phyloP scores from a whole-genome alignment of 2,797 vertebrate species.

The Pygocentrus nattereri region DNA sequence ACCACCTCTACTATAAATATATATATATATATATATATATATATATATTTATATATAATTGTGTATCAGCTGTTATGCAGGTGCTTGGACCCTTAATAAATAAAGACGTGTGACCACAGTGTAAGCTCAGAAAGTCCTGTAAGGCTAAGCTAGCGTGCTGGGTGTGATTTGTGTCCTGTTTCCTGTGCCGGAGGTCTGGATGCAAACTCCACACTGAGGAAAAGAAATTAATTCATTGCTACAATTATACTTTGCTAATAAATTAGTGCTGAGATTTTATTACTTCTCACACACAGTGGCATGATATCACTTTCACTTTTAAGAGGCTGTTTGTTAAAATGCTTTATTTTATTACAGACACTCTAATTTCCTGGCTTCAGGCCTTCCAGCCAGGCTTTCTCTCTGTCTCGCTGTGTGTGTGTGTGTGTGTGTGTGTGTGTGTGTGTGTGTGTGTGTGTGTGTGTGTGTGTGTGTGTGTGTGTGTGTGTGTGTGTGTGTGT shows the following conservation, averaged over 20 bases:
- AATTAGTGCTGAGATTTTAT: slow-evolving; percentile 77
- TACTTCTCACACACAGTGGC: slow-evolving; percentile 74
- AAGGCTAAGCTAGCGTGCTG: slow-evolving; percentile 49
- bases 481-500: slow-evolving; percentile 62
- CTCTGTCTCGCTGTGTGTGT: slow-evolving; percentile 56
- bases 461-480: slow-evolving; percentile 66
- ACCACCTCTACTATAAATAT: too few species aligned
- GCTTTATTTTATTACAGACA: slow-evolving; percentile 78
- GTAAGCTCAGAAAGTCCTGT: background rate
- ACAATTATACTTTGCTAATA: slow-evolving; percentile 78
- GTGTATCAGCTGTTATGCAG: too few species aligned
- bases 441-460: slow-evolving; percentile 63
- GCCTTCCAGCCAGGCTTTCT: slow-evolving; percentile 70
- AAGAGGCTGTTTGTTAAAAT: slow-evolving; percentile 78
- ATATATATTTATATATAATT: too few species aligned
- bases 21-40: too few species aligned
- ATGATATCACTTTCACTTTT: slow-evolving; percentile 74
- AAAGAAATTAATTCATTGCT: slow-evolving; percentile 75
- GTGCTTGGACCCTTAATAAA: background rate
- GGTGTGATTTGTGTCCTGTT: slow-evolving; percentile 67
- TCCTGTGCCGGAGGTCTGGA: slow-evolving; percentile 50
- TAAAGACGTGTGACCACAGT: background rate
- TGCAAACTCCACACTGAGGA: slow-evolving; percentile 65
- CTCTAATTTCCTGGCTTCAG: slow-evolving; percentile 70
- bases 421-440: slow-evolving; percentile 68